phyloP scores from a whole-genome alignment of 2,888 invertebrate species.

The Orthonevra nobilis region DNA sequence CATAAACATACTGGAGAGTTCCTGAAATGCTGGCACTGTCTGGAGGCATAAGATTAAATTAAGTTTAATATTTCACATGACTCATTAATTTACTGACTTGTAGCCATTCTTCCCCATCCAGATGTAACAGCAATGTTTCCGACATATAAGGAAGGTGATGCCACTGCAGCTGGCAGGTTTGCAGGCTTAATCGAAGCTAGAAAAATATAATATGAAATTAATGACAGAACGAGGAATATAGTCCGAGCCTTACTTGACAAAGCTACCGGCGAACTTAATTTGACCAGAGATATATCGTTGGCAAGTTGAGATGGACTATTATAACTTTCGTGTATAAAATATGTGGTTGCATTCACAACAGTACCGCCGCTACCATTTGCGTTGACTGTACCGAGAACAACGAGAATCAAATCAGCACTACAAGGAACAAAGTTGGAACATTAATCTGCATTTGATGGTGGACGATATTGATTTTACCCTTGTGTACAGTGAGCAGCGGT shows the following conservation, averaged over 20 bases:
- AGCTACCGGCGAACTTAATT: conserved; percentile 75
- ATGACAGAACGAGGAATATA: too few species aligned
- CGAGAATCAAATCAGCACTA: not conserved
- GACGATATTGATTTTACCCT: conserved; percentile 60
- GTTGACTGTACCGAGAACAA: not conserved
- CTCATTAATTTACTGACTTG: conserved; percentile 42
- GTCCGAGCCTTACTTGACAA: conserved; percentile 75
- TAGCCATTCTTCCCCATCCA: conserved; percentile 70
- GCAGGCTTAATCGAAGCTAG: conserved; percentile 56
- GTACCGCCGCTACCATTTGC: conserved; percentile 4
- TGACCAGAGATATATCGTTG: conserved; percentile 79
- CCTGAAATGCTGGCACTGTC: conserved; percentile 68
- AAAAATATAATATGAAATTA: not conserved
- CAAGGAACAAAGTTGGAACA: too few species aligned
- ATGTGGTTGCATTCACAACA: too few species aligned
- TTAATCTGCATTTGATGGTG: too few species aligned
- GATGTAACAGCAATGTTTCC: conserved; percentile 54
- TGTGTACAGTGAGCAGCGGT: conserved; percentile 78
- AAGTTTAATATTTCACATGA: too few species aligned
- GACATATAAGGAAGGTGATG: conserved; percentile 33
- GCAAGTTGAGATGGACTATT: conserved; percentile 72
- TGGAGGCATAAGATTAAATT: not conserved
- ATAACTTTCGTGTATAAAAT: conserved; percentile 78
- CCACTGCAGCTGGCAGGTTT: conserved; percentile 35
- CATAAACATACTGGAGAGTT: conserved; percentile 71